phyloP scores from a whole-genome alignment of 2,888 invertebrate species.

The Calephelis perditalis region DNA sequence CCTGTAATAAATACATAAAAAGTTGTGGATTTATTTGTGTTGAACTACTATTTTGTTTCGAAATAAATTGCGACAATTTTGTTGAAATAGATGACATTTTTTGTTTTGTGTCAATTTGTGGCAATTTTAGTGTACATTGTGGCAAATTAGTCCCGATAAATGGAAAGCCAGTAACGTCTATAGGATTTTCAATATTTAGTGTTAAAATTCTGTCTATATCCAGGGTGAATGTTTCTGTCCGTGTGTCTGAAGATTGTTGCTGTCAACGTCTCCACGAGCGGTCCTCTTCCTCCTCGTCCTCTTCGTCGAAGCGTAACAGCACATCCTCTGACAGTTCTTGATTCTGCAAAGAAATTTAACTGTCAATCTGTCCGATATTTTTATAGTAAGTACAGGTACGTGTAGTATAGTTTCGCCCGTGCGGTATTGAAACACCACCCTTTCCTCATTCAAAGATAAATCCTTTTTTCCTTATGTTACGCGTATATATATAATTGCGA shows the following conservation, averaged over 20 bases:
- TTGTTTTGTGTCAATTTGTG: neutral
- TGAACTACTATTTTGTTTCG: neutral
- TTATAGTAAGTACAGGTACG: no score
- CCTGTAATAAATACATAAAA: neutral
- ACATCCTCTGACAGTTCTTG: slow-evolving; percentile 77
- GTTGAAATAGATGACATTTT: neutral
- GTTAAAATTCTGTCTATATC: slow-evolving; percentile 15
- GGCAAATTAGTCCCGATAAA: neutral
- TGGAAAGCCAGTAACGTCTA: neutral
- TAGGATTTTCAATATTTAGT: neutral
- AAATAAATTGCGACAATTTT: neutral
- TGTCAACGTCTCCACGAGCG: slow-evolving; percentile 94
- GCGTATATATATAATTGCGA: no score
- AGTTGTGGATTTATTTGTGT: neutral
- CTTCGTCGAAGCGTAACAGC: slow-evolving; percentile 91
- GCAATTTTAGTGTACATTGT: slow-evolving; percentile 1
- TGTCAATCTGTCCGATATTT: no score
- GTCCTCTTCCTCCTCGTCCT: slow-evolving; percentile 92
- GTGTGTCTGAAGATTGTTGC: slow-evolving; percentile 23
- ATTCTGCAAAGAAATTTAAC: slow-evolving; percentile 36
- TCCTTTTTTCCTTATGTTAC: no score
- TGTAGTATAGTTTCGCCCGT: no score
- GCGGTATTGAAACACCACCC: no score
- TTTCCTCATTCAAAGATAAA: no score
- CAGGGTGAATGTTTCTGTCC: slow-evolving; percentile 13